Percentiles rank a stretch among this genome's conserved stretches.
Evolutionary conservation across 2,797 vertebrate species (phyloP).

Genomic region (Anolis apletophallus): DNA sequence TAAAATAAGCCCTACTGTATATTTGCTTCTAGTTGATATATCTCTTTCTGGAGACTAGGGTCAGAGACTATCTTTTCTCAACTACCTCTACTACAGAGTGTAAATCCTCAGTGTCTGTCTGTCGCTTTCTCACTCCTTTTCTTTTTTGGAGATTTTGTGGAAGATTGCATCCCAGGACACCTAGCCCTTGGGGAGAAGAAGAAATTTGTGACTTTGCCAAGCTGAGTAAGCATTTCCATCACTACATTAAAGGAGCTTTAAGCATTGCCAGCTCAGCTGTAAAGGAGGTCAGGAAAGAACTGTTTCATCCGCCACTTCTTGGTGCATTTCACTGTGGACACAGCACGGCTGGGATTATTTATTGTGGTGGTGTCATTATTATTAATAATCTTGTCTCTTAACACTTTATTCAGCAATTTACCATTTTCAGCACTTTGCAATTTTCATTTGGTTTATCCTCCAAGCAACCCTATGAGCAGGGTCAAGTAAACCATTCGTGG

Average conservation of each 20-base stretch:
- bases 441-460: conserved; percentile 35
- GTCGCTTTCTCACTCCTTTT: background rate
- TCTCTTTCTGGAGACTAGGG: background rate
- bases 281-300: conserved; percentile 31
- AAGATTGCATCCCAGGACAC: conserved; percentile 48
- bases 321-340: background rate
- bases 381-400: conserved; percentile 31
- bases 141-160: background rate
- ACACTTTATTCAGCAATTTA: conserved; percentile 39
- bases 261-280: conserved; percentile 41
- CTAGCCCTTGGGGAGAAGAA: conserved; percentile 34
- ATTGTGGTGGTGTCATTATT: conserved; percentile 16
- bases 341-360: conserved; percentile 32
- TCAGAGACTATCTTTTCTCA: background rate
- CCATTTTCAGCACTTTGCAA: conserved; percentile 38
- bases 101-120: background rate
- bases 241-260: background rate
- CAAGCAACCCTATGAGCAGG: conserved; percentile 6
- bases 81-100: background rate
- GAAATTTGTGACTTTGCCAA: conserved; percentile 35
- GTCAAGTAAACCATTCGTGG: background rate
- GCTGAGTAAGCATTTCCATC: conserved; percentile 48
- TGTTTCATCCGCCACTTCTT: conserved; percentile 19
- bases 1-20: too few species aligned
- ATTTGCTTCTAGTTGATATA: background rate